phyloP scores from a whole-genome alignment of 2,113 vertebrate species.

The Thamnaconus septentrionalis region DNA sequence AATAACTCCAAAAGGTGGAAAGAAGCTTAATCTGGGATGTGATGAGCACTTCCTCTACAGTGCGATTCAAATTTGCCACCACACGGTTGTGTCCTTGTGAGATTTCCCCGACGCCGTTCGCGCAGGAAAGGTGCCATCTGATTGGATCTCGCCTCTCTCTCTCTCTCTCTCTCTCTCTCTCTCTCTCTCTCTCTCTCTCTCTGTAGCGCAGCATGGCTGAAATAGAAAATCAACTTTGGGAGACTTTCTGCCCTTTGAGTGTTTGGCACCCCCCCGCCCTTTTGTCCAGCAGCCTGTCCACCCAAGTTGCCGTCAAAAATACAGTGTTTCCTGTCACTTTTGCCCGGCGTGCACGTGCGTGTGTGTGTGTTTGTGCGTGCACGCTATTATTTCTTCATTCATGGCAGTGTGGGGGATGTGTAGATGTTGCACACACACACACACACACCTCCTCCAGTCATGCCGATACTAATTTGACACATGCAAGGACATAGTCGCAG shows the following conservation, averaged over 20 bases:
- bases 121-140: not conserved
- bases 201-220: constrained; percentile 1
- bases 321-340: constrained; percentile 12
- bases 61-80: too few species aligned
- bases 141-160: not conserved
- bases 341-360: not conserved
- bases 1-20: too few species aligned
- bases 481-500: constrained; percentile 42
- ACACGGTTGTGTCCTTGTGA: too few species aligned
- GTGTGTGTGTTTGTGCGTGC: not conserved
- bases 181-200: too few species aligned
- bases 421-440: constrained; percentile 33
- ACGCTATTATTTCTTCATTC: constrained; percentile 1
- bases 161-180: too few species aligned
- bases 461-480: constrained; percentile 45
- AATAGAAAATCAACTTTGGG: not conserved
- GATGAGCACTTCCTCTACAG: too few species aligned
- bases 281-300: constrained; percentile 28
- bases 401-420: not conserved
- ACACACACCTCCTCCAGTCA: constrained; percentile 32
- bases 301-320: constrained; percentile 18
- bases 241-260: constrained; percentile 16
- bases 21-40: too few species aligned
- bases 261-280: constrained; percentile 12
- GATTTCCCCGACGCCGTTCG: too few species aligned